Conservation (phyloP, 2,888 invertebrate genomes). For the Apamea crenata region DNA sequence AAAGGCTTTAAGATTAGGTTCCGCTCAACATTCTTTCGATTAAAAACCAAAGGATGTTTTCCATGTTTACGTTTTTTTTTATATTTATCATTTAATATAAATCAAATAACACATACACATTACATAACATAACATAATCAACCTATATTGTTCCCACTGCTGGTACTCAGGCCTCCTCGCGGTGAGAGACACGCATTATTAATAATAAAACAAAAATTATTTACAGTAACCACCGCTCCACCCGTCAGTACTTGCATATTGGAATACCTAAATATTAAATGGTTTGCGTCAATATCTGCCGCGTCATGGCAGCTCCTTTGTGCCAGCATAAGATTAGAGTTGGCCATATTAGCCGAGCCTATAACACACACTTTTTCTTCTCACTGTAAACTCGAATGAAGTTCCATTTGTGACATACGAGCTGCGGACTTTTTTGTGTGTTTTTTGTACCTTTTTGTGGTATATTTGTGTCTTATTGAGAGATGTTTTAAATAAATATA, state of each 20-base stretch:
- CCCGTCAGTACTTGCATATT: conserved; percentile 81
- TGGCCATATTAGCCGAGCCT: conserved; percentile 85
- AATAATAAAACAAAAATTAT: neutral
- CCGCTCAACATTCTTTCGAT: neutral
- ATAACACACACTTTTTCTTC: conserved; percentile 79
- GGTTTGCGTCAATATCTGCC: conserved; percentile 86
- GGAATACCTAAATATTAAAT: conserved; percentile 89
- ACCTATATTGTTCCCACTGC: too few relatives aligned
- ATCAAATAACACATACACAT: neutral
- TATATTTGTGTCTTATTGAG: conserved; percentile 39
- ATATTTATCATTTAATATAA: neutral
- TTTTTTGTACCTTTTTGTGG: conserved; percentile 20
- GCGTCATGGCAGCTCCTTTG: conserved; percentile 89
- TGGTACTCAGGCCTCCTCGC: too few relatives aligned
- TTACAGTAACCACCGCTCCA: conserved; percentile 56
- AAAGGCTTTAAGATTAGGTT: neutral
- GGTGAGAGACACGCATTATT: neutral
- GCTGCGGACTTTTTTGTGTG: conserved; percentile 40
- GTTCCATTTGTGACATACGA: conserved; percentile 73
- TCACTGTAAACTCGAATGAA: conserved; percentile 73
- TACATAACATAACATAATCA: too few relatives aligned
- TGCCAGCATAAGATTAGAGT: conserved; percentile 85
- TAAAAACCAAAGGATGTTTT: neutral
- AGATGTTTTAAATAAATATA: conserved; percentile 51
- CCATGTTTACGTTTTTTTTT: neutral